Conservation (phyloP, 2,113 vertebrate species). For the Gasterosteus nipponicus region DNA sequence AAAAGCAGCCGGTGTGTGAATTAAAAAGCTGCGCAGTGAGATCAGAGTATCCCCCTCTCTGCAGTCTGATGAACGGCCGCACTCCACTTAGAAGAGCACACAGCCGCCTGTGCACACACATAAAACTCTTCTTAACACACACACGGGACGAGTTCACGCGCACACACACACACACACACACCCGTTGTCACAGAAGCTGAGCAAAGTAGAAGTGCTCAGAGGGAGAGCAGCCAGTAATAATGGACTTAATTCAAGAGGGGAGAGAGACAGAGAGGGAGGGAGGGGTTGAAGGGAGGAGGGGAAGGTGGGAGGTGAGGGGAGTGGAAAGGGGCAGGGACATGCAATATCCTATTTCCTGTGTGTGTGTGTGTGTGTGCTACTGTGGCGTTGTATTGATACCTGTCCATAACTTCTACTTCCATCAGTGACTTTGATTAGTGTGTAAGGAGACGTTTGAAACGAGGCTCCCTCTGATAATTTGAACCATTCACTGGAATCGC, state of each 20-base stretch:
- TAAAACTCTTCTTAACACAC: conserved; percentile 62
- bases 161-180: conserved; percentile 31
- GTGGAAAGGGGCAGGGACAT: conserved; percentile 61
- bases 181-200: conserved; percentile 63
- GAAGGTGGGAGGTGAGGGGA: conserved; percentile 71
- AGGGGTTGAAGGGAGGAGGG: conserved; percentile 56
- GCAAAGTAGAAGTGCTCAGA: conserved; percentile 63
- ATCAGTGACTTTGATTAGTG: conserved; percentile 5
- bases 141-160: conserved; percentile 49
- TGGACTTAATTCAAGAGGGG: conserved; percentile 77
- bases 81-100: conserved; percentile 74
- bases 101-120: conserved; percentile 55
- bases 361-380: conserved; percentile 20
- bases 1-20: conserved; percentile 51
- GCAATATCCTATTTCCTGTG: conserved; percentile 10
- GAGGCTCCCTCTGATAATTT: background rate
- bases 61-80: conserved; percentile 67
- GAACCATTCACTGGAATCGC: background rate
- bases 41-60: conserved; percentile 60
- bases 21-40: conserved; percentile 54
- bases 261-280: conserved; percentile 46
- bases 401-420: background rate
- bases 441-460: background rate
- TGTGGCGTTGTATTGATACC: conserved; percentile 25
- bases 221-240: conserved; percentile 78